Evolutionary conservation across 2,888 invertebrate genomes (phyloP).

Genomic region (Girardia tigrina): DNA sequence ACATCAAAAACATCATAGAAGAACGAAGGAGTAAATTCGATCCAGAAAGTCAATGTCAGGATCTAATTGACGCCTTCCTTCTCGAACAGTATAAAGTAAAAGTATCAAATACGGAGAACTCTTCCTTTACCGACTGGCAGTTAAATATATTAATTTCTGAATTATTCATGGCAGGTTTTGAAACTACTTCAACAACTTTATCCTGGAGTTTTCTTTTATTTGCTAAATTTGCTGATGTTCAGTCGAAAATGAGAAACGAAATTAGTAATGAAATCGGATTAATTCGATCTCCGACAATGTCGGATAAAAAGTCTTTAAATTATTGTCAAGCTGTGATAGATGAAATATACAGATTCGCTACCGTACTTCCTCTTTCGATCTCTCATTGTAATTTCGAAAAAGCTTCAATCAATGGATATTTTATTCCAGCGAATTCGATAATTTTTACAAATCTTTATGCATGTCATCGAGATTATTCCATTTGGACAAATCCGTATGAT

Average conservation of each 20-base stretch:
- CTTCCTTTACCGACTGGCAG: slow-evolving; percentile 37
- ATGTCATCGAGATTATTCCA: slow-evolving; percentile 36
- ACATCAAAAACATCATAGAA: slow-evolving; percentile 24
- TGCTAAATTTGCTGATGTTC: slow-evolving; percentile 33
- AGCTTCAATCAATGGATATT: neutral
- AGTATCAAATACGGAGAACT: neutral
- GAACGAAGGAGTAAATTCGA: slow-evolving; percentile 37
- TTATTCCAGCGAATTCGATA: slow-evolving; percentile 14
- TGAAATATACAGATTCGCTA: slow-evolving; percentile 45
- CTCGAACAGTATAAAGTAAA: slow-evolving; percentile 31
- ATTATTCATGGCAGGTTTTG: slow-evolving; percentile 38
- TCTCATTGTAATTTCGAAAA: slow-evolving; percentile 38
- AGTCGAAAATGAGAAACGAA: slow-evolving; percentile 35
- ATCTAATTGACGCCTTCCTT: slow-evolving; percentile 38
- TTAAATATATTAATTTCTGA: slow-evolving; percentile 37
- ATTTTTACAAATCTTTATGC: slow-evolving; percentile 38
- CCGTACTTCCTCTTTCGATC: slow-evolving; percentile 45
- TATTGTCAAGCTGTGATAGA: slow-evolving; percentile 38
- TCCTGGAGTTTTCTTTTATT: slow-evolving; percentile 37
- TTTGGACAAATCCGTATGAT: slow-evolving; percentile 41
- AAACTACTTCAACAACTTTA: slow-evolving; percentile 38
- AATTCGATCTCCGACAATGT: slow-evolving; percentile 26
- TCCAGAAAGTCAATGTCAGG: slow-evolving; percentile 35
- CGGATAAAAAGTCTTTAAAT: slow-evolving; percentile 36
- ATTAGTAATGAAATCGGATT: slow-evolving; percentile 35